Evolutionary conservation across 2,888 invertebrate genomes (phyloP).

Genomic region (Drosophila silvestris): DNA sequence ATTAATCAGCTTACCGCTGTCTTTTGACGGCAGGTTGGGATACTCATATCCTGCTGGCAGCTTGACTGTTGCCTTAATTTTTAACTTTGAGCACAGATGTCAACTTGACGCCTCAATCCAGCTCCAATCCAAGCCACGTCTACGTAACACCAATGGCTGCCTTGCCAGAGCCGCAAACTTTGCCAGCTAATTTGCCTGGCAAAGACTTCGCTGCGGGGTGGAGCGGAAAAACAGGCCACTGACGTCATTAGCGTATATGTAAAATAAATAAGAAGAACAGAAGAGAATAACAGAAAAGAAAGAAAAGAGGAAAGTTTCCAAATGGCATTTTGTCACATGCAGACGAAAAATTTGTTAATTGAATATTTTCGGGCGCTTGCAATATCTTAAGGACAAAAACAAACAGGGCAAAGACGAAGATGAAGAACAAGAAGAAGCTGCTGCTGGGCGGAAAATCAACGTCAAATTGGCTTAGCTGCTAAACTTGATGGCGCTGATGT

Average conservation of each 20-base stretch:
- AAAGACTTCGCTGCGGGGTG: slow-evolving; percentile 18
- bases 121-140: slow-evolving; percentile 34
- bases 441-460: slow-evolving; percentile 49
- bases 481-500: slow-evolving; percentile 50
- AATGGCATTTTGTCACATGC: slow-evolving; percentile 76
- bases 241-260: slow-evolving; percentile 73
- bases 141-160: not conserved
- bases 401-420: slow-evolving; percentile 33
- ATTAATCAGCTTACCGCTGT: slow-evolving; percentile 74
- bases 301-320: slow-evolving; percentile 56
- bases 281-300: not conserved
- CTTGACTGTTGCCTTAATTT: slow-evolving; percentile 65
- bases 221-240: slow-evolving; percentile 46
- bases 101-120: slow-evolving; percentile 54
- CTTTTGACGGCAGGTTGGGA: slow-evolving; percentile 60
- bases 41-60: slow-evolving; percentile 19
- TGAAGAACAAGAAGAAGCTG: not conserved
- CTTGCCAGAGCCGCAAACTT: slow-evolving; percentile 29
- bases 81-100: slow-evolving; percentile 79
- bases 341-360: slow-evolving; percentile 68
- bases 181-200: slow-evolving; percentile 67
- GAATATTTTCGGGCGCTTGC: slow-evolving; percentile 71
- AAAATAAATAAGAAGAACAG: slow-evolving; percentile 1
- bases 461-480: slow-evolving; percentile 70
- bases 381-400: slow-evolving; percentile 51